Percentiles rank a stretch among this genome's conserved stretches.
Evolutionary conservation across 2,888 invertebrate genomes (phyloP).

Genomic region (Drosophila suboccidentalis): DNA sequence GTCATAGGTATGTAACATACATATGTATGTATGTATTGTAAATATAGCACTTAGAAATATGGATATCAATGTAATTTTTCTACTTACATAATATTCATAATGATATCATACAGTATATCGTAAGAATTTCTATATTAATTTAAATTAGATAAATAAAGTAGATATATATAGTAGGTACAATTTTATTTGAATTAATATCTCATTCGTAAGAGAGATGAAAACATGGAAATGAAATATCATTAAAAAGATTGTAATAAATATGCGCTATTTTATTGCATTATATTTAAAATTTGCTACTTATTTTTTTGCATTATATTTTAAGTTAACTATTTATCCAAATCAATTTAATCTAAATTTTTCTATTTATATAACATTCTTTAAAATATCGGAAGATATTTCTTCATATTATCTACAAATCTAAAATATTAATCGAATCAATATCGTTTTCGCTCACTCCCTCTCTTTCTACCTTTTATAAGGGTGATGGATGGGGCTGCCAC

Average conservation of each 20-base stretch:
- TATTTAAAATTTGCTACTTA: too few relatives aligned
- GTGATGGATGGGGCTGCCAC: slow-evolving; percentile 36
- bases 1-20: not conserved
- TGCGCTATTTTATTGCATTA: too few relatives aligned
- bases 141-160: too few relatives aligned
- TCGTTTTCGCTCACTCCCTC: not conserved
- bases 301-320: too few relatives aligned
- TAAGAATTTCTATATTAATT: not conserved
- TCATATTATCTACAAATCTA: not conserved
- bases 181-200: too few relatives aligned
- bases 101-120: not conserved
- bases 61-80: not conserved
- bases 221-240: too few relatives aligned
- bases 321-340: too few relatives aligned
- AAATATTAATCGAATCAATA: not conserved
- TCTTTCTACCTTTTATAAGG: not conserved
- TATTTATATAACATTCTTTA: too few relatives aligned
- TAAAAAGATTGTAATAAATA: too few relatives aligned
- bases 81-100: slow-evolving; percentile 1
- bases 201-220: too few relatives aligned
- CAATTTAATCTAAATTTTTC: too few relatives aligned
- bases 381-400: not conserved
- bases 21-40: not conserved
- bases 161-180: too few relatives aligned
- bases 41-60: slow-evolving; percentile 1